Evolutionary conservation across 2,888 invertebrate species (phyloP).

Genomic region (Cepaea hortensis): DNA sequence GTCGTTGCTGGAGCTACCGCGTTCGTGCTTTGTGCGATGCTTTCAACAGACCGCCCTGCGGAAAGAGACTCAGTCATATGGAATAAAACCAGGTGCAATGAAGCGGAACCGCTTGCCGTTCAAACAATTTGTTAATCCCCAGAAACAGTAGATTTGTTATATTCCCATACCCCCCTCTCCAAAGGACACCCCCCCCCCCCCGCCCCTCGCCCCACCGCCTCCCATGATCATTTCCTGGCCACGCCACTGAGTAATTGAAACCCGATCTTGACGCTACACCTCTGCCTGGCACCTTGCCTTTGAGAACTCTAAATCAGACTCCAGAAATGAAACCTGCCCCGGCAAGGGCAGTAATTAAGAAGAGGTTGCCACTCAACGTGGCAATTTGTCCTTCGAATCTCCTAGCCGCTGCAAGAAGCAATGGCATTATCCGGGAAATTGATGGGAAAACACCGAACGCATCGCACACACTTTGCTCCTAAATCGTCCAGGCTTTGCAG

Average conservation of each 20-base stretch:
- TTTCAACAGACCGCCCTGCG: no score
- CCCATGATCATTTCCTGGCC: not conserved
- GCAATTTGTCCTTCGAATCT: constrained; percentile 51
- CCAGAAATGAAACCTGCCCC: constrained; percentile 46
- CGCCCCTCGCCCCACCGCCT: not conserved
- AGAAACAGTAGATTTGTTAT: no score
- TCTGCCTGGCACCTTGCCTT: constrained; percentile 34
- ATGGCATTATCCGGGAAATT: constrained; percentile 46
- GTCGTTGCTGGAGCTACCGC: no score
- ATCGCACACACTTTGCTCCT: constrained; percentile 40
- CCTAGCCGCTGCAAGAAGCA: constrained; percentile 43
- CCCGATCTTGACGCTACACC: constrained; percentile 28
- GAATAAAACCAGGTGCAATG: no score
- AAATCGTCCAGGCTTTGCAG: constrained; percentile 41
- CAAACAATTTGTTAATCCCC: no score
- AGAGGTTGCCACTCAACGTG: constrained; percentile 50
- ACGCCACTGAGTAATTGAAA: constrained; percentile 31
- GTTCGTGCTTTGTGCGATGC: no score
- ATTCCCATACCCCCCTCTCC: not conserved
- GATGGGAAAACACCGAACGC: constrained; percentile 45
- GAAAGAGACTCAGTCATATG: no score
- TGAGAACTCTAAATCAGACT: constrained; percentile 46
- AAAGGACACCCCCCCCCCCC: no score
- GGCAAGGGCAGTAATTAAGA: constrained; percentile 52
- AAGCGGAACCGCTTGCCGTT: no score